Evolutionary conservation across 2,888 invertebrate genomes (phyloP), one percentile per base, ranked within the genome.

Genomic region (Tetramorium bicarinatum): DNA sequence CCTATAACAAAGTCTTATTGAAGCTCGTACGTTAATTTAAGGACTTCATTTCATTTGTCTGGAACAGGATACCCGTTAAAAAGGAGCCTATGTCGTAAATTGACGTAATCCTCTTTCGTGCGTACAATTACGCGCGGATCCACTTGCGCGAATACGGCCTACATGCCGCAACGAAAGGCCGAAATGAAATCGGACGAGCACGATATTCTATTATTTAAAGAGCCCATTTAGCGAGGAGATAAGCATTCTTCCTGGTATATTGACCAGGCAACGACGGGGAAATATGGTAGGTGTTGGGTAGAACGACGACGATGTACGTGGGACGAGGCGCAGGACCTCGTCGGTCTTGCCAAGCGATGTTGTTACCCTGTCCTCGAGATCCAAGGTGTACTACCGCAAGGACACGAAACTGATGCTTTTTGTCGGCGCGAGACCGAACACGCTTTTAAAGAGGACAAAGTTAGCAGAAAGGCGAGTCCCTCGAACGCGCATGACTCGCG

Each of bases 341-440:
- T 81, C 84, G 71, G 86, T 88, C 91, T 87, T 90, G 88, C 89
- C 80, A 87, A 83, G 91, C 87, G 87, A 76, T 85, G 87, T 87
- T 86, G 87, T 87, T 89, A 87, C 86, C 84, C 88, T 87, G 87
- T 87, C 88, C 87, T 88, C 87, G 84, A 79, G 88, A 82, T 75
- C 83, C 87, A 87, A 86, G 85, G 91, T 89, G 84, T 71, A 77
- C 66, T 91, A 85, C 88, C 82, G 89, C 91, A 91, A 91, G 91
- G 91, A 90, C 91, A 91, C 90, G 82, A 87, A 91, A 90, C 75
- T 82, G 83, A 49, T 80, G 83, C 83, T 86, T 86, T 87, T 90
- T 88, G 82, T 86, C 75, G 83, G 59, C 62, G 44, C 54, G 82
- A 38, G 72, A 82, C 29, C 80, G 47, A 34, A 18, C 44, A 25